Percentiles rank a stretch among this genome's conserved stretches.
phyloP scores from a whole-genome alignment of 2,113 vertebrate genomes.

The Echinops telfairi region DNA sequence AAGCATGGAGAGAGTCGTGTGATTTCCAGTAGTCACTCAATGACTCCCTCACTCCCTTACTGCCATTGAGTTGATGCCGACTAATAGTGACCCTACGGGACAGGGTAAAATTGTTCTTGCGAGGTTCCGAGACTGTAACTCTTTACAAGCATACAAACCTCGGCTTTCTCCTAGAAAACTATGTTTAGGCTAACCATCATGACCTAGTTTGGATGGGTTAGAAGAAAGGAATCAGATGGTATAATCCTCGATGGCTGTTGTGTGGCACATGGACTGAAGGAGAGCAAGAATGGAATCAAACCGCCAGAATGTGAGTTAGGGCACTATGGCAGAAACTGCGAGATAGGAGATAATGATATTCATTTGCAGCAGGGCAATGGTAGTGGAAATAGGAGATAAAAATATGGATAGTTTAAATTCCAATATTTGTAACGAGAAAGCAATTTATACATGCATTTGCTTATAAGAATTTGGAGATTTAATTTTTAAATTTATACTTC shows the following conservation, averaged over 20 bases:
- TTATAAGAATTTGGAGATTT: conserved; percentile 1
- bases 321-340: neutral
- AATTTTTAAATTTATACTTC: conserved; percentile 8
- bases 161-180: too few relatives aligned
- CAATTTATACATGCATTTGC: neutral
- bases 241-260: neutral
- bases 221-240: neutral
- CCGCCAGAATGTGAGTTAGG: neutral
- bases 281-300: neutral
- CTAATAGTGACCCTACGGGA: too few relatives aligned
- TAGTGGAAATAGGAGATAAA: neutral
- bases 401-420: neutral
- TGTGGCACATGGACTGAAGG: neutral
- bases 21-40: too few relatives aligned
- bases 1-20: too few relatives aligned
- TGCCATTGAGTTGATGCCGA: too few relatives aligned
- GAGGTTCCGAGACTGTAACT: too few relatives aligned
- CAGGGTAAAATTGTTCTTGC: too few relatives aligned
- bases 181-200: neutral
- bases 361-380: neutral
- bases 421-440: conserved; percentile 1
- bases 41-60: too few relatives aligned
- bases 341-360: neutral
- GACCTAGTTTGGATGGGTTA: neutral
- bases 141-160: too few relatives aligned